A percentile compares a stretch with the other conserved stretches of the same genome.
Evolutionary conservation across 2,888 invertebrate genomes (phyloP).

Genomic region (Neuroscelio doddi): DNA sequence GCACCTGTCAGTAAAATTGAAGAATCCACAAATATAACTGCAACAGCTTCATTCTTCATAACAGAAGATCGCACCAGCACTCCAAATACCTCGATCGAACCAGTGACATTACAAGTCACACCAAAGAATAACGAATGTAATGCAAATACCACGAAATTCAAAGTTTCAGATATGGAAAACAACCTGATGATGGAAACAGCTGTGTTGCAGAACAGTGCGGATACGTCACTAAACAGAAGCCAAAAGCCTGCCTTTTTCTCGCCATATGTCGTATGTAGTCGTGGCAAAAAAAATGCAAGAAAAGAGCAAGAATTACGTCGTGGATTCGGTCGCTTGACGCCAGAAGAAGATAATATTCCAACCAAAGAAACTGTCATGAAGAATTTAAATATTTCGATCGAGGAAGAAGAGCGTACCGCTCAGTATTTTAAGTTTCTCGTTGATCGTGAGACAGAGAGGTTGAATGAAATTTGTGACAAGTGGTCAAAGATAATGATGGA

Average conservation of each 20-base stretch:
- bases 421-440: constrained; percentile 72
- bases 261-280: constrained; percentile 76
- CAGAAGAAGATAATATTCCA: constrained; percentile 50
- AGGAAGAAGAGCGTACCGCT: constrained; percentile 65
- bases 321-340: constrained; percentile 40
- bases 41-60: constrained; percentile 9
- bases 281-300: constrained; percentile 77
- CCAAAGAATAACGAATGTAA: neutral
- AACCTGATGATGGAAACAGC: no score
- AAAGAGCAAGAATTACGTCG: constrained; percentile 69
- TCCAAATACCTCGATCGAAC: constrained; percentile 15
- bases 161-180: neutral
- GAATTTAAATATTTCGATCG: constrained; percentile 58
- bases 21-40: constrained; percentile 1
- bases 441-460: constrained; percentile 74
- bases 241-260: constrained; percentile 56
- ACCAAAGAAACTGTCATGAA: constrained; percentile 63
- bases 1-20: neutral
- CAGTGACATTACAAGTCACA: neutral
- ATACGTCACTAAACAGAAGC: constrained; percentile 10
- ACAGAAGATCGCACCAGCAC: constrained; percentile 14
- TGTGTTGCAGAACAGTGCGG: neutral
- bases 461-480: constrained; percentile 73
- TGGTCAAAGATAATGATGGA: constrained; percentile 75
- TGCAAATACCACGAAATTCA: neutral